Evolutionary conservation across 2,113 vertebrate genomes (phyloP), one percentile per base, ranked within the genome.

Genomic region (Corynorhinus townsendii): DNA sequence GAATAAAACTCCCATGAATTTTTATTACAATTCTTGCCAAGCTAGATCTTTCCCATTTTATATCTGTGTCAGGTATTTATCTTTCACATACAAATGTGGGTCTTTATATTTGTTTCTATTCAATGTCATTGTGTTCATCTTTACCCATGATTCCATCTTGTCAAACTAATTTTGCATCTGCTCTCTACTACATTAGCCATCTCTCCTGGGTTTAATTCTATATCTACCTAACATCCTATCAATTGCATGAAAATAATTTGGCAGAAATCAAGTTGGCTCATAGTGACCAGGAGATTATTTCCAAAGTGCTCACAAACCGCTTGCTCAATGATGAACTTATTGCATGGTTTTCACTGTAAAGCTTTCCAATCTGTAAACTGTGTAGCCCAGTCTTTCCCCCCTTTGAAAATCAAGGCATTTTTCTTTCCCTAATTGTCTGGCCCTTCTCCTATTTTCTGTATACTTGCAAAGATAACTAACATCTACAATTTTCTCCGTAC

Each of bases 121-220:
- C 92, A 72, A 83, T 71, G 89, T 93, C 28, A 77, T 80, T 73
- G 89, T 82, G 28, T 94, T 52, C 26, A 33, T 68, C 68, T 96
- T 89, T 20, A 76, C 43, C 49, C 43, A 85, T 47, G 22, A 93
- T 91, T 90, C 16, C 14, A 66, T 89, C 35, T 81, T 66, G 24
- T 56, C 93, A 90, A 90, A 66, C 19, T 93, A 73, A 92, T 94
- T 52, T 94, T 71, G 68, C 56, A 35, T 11, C 38, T 87, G 11
- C 40, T 86, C 14, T 80, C 45, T 68, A 24, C 35, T 87, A 4
- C 20, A 56, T 82, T 87, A 89, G n/a, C 52, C 69, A 28, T 75
- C 28, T 87, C 33, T 94, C 66, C n/a, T 85, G 66, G 40, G 52
- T 38, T 92, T 95, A 91, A 69, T 91, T 49, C 80, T 82, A 11